Evolutionary conservation across 2,113 vertebrate species (phyloP), one percentile per base, ranked within the genome.

Genomic region (Rhombomys opimus): DNA sequence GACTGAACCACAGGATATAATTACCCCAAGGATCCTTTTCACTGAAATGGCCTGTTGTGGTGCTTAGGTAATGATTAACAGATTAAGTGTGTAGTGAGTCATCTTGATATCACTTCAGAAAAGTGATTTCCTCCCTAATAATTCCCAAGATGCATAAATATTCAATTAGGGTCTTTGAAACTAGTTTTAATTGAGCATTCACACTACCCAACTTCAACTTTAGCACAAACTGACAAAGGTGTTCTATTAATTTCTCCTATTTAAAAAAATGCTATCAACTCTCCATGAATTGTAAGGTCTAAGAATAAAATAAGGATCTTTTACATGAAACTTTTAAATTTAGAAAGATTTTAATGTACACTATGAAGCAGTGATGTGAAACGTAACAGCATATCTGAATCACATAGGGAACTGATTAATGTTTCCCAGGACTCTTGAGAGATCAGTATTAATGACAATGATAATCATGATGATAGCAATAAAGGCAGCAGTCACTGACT

Each of bases 131-230:
- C 95, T 97, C 89, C 91, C 87, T 97, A 96, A 97, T 97, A 97
- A 96, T 96, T 96, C 95, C 96, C 96, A 94, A 94, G 92, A 96
- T 81, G 81, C 59, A 97, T 95, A 97, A 97, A 97, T 97, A 98
- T 97, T 98, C 96, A 97, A 96, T 97, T 96, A 97, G 90, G 92
- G 50, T 89, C 96, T 97, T 96, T 98, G 95, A 96, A 96, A 90
- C 82, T 90, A 80, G 8, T 89, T 95, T 96, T 97, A 97, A 97
- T 97, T 96, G 95, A 93, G 63, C 18, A 94, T 92, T 97, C 82
- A 93, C 61, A 59, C 85, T 80, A 75, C 14, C 50, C 81, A 97
- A 96, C 61, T 95, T 89, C 73, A 96, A 90, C 96, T 52, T 97
- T 89, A 84, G 63, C 57, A 90, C 68, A 91, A 72, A 50, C 73